A percentile compares a stretch with the other conserved stretches of the same genome.
These are phyloP conservation scores for Laupala kohalensis DNA, from an alignment of 1,140 invertebrate genomes.

Conservation along the genomic window DNA sequence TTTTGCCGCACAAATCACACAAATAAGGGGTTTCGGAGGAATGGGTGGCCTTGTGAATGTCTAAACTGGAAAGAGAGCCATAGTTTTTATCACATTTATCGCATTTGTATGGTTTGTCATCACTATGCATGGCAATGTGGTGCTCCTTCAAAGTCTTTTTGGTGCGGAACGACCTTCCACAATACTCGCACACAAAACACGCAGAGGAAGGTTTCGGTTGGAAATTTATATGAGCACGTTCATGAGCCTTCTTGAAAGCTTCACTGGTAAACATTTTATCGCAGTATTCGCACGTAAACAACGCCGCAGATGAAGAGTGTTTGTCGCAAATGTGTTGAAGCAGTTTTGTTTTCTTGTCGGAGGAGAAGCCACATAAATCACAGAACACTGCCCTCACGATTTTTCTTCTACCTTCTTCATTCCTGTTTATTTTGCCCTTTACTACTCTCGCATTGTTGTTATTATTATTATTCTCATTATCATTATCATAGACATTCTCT, in stretches of 20 bases:
- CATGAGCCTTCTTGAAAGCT: not conserved
- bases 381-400: no score
- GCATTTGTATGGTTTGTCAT: slow-evolving; percentile 23
- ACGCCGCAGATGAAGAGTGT: not conserved
- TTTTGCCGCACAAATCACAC: slow-evolving; percentile 35
- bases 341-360: not conserved
- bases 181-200: slow-evolving; percentile 25
- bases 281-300: slow-evolving; percentile 5
- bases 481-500: not conserved
- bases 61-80: slow-evolving; percentile 25
- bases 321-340: not conserved
- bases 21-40: slow-evolving; percentile 24
- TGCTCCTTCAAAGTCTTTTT: slow-evolving; percentile 25
- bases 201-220: not conserved
- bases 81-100: slow-evolving; percentile 24
- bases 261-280: slow-evolving; percentile 3
- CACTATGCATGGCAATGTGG: slow-evolving; percentile 21
- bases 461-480: no score
- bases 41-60: slow-evolving; percentile 25
- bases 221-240: slow-evolving; percentile 3
- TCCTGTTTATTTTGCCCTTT: no score
- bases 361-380: slow-evolving; percentile 3
- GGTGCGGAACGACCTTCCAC: slow-evolving; percentile 19
- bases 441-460: no score
- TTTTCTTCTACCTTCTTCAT: slow-evolving; percentile 3